Evolutionary conservation across 2,113 vertebrate species (phyloP), one percentile per base, ranked within the genome.

Genomic region (Hipposideros armiger): DNA sequence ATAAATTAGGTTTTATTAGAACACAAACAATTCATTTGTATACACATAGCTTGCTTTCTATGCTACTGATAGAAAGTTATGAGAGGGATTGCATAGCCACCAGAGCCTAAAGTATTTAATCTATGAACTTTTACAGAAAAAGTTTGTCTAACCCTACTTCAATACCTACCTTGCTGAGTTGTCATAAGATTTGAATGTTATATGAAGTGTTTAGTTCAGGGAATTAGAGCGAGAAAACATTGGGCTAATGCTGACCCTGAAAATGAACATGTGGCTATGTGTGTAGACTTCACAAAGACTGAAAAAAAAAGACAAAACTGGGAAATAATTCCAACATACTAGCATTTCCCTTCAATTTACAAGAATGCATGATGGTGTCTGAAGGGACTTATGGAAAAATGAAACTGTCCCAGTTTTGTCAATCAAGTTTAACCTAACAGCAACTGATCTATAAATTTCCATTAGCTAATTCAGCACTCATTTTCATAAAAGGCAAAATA

Each of bases 1-100:
- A 81, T 67, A 86, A 86, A 82, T 88, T 81, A 90, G 82, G 70
- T 87, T 97, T 93, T 94, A 92, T 60, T 94, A 83, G 77, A 86
- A 60, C 69, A 32, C 2, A 16, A 62, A n/a, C 70, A 72, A 8
- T 24, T 87, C 26, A 32, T 56, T 72, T 96, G 40, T 83, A 84
- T 72, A 14, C 19, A 50, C 32, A 64, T 50, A 16, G 26, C 76
- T 40, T 69, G 77, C n/a, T 74, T 82, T 72, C 32, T 64, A 22
- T 58, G 76, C 5, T 91, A 7, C 14, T 64, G 16, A 32, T 16
- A 92, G 54, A 81, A 73, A 74, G 36, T 74, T 77, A 80, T 4
- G 8, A n/a, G n/a, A 70, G 17, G 20, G 54, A 83, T n/a, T 19
- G 0, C 22, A 77, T 16, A 67, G 28, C 47, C 69, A 11, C 28